Percentiles rank a stretch among this genome's conserved stretches.
phyloP scores from a whole-genome alignment of 2,113 vertebrate genomes.

The Limanda limanda region DNA sequence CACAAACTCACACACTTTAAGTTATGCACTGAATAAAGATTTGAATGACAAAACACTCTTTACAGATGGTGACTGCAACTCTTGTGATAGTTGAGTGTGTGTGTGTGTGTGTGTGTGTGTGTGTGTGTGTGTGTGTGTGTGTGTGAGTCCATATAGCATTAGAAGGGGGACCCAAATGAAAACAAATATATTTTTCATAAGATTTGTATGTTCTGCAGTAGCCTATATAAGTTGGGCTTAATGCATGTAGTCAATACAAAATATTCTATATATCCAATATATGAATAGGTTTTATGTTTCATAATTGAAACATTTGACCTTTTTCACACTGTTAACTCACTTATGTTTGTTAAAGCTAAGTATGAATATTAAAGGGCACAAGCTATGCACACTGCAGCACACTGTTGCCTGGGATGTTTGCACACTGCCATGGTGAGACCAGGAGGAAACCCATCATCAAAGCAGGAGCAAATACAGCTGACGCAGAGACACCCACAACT shows the following conservation, averaged over 20 bases:
- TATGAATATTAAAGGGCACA: background rate
- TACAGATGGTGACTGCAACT: too few species aligned
- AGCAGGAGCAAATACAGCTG: slow-evolving; percentile 61
- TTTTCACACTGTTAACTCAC: too few species aligned
- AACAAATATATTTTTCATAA: too few species aligned
- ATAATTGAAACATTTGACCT: background rate
- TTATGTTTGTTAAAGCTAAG: background rate
- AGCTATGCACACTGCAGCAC: background rate
- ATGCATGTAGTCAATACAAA: background rate
- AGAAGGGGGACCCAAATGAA: too few species aligned
- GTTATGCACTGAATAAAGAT: too few species aligned
- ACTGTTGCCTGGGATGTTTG: slow-evolving; percentile 26
- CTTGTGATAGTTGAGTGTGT: too few species aligned
- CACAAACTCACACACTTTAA: too few species aligned
- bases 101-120: too few species aligned
- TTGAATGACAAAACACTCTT: too few species aligned
- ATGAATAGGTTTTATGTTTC: background rate
- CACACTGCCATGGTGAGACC: slow-evolving; percentile 44
- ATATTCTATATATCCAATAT: background rate
- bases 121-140: too few species aligned
- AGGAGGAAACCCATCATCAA: slow-evolving; percentile 36
- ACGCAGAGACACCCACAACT: slow-evolving; percentile 38
- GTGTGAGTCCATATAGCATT: too few species aligned
- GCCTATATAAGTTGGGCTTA: too few species aligned
- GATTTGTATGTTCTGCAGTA: background rate